Evolutionary conservation across 2,113 vertebrate species (phyloP).

Genomic region (Tragelaphus strepsiceros): DNA sequence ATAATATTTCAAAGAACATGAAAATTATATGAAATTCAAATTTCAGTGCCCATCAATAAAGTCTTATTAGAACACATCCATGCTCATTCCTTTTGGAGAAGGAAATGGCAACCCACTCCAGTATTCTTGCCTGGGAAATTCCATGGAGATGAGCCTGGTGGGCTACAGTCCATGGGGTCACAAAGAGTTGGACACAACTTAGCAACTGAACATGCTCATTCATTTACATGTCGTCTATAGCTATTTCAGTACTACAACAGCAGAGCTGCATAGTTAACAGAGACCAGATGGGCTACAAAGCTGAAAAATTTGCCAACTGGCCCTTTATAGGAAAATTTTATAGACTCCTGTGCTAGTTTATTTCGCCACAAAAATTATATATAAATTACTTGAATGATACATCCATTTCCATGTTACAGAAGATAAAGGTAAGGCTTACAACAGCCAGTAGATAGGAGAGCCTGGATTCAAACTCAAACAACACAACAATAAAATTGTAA

Average conservation of each 20-base stretch:
- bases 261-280: background rate
- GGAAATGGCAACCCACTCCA: background rate
- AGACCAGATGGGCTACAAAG: background rate
- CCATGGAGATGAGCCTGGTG: background rate
- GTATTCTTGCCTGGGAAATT: background rate
- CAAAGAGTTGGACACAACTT: background rate
- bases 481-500: background rate
- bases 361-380: background rate
- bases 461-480: background rate
- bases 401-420: background rate
- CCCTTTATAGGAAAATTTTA: background rate
- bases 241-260: background rate
- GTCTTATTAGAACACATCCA: background rate
- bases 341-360: background rate
- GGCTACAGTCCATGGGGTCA: background rate
- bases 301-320: background rate
- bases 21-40: conserved; percentile 30
- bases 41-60: conserved; percentile 26
- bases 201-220: background rate
- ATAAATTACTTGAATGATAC: background rate
- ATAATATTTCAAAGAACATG: conserved; percentile 25
- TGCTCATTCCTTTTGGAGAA: background rate
- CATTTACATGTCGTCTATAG: background rate
- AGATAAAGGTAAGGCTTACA: background rate
- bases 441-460: background rate